phyloP scores from a whole-genome alignment of 2,888 invertebrate genomes.

The Philereme vetulata region DNA sequence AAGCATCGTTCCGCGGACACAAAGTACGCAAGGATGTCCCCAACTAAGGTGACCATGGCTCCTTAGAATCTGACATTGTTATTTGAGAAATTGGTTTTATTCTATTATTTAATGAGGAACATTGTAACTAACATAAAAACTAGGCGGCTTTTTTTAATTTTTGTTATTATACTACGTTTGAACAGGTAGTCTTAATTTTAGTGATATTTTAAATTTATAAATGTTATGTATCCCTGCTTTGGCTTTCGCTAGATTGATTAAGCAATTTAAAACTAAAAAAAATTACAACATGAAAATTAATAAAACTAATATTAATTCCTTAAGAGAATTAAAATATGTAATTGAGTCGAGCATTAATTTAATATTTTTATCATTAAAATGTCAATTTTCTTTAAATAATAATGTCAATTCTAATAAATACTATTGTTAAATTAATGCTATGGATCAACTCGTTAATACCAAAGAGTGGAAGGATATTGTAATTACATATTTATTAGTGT shows the following conservation, averaged over 20 bases:
- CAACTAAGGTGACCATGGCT: slow-evolving; percentile 62
- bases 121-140: not conserved
- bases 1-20: slow-evolving; percentile 96
- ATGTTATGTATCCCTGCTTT: not conserved
- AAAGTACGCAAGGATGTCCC: slow-evolving; percentile 91
- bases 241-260: slow-evolving; percentile 1
- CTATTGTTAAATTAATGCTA: slow-evolving; percentile 37
- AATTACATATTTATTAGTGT: slow-evolving; percentile 53
- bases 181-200: not conserved
- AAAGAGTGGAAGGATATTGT: slow-evolving; percentile 47
- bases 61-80: slow-evolving; percentile 47
- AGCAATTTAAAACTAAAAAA: not conserved
- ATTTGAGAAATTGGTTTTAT: slow-evolving; percentile 31
- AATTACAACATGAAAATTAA: not conserved
- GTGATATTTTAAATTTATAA: not conserved
- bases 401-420: slow-evolving; percentile 38
- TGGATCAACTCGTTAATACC: slow-evolving; percentile 50
- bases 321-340: not conserved
- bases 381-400: slow-evolving; percentile 40
- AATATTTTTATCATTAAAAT: slow-evolving; percentile 24
- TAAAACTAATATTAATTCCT: not conserved
- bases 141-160: no score
- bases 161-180: no score
- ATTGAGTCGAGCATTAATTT: slow-evolving; percentile 13
- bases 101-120: not conserved